Conservation (phyloP, 2,888 invertebrate genomes). For the Trichopoda pennipes region DNA sequence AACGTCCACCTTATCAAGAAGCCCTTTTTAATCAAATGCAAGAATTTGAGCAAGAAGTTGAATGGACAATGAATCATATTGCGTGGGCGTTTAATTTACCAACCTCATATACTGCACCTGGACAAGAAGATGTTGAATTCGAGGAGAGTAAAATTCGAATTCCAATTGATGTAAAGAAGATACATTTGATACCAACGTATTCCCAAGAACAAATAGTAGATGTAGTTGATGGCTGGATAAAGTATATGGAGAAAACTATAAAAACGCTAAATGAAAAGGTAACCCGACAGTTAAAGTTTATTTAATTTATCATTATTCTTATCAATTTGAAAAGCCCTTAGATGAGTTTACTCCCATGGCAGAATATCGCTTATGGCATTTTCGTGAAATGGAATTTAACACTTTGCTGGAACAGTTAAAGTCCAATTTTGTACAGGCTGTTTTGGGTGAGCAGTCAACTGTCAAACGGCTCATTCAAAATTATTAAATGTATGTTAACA, state of each 20-base stretch:
- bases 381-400: slow-evolving; percentile 89
- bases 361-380: slow-evolving; percentile 93
- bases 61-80: slow-evolving; percentile 80
- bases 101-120: slow-evolving; percentile 78
- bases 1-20: slow-evolving; percentile 75
- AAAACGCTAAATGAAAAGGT: slow-evolving; percentile 76
- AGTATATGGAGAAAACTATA: slow-evolving; percentile 81
- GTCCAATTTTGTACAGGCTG: slow-evolving; percentile 82
- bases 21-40: slow-evolving; percentile 80
- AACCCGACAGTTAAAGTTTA: background rate
- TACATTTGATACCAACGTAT: slow-evolving; percentile 74
- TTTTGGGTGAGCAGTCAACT: slow-evolving; percentile 70
- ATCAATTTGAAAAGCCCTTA: slow-evolving; percentile 80
- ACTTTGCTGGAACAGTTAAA: slow-evolving; percentile 91
- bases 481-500: background rate
- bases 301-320: background rate
- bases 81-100: slow-evolving; percentile 80
- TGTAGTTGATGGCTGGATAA: slow-evolving; percentile 82
- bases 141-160: slow-evolving; percentile 79
- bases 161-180: slow-evolving; percentile 76
- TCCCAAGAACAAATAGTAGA: slow-evolving; percentile 82
- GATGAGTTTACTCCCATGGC: slow-evolving; percentile 90
- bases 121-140: slow-evolving; percentile 79
- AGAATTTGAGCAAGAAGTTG: slow-evolving; percentile 82
- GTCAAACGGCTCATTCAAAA: background rate